Conservation (phyloP, 2,888 invertebrate genomes). For the Itoplectis maculator region DNA sequence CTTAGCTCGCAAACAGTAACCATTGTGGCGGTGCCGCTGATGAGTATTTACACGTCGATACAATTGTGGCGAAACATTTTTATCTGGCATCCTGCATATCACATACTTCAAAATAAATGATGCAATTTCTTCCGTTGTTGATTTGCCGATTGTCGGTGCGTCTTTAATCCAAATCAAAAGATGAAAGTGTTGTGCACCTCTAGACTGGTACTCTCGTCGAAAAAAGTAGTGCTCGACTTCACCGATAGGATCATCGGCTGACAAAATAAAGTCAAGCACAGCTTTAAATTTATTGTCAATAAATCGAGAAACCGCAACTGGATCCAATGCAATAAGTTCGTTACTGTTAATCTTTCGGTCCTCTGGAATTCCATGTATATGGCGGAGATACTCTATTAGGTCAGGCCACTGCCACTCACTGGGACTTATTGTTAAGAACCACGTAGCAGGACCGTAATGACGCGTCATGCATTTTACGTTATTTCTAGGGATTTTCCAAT, state of each 20-base stretch:
- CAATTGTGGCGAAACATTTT: slow-evolving; percentile 9
- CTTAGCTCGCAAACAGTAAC: slow-evolving; percentile 39
- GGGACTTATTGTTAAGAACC: slow-evolving; percentile 72
- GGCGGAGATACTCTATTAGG: slow-evolving; percentile 72
- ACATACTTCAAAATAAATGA: slow-evolving; percentile 69
- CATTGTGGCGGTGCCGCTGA: slow-evolving; percentile 37
- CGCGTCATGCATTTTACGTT: slow-evolving; percentile 68
- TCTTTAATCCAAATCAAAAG: slow-evolving; percentile 76
- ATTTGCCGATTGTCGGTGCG: slow-evolving; percentile 71
- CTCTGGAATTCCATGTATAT: slow-evolving; percentile 23
- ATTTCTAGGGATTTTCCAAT: slow-evolving; percentile 64
- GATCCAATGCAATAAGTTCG: slow-evolving; percentile 70
- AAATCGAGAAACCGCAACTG: slow-evolving; percentile 75
- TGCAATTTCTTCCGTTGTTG: slow-evolving; percentile 70
- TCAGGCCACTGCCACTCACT: slow-evolving; percentile 75
- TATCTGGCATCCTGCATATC: slow-evolving; percentile 14
- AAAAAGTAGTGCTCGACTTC: slow-evolving; percentile 46
- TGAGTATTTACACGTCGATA: slow-evolving; percentile 22
- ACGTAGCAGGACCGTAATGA: slow-evolving; percentile 74
- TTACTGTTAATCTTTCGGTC: not conserved
- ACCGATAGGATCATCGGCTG: slow-evolving; percentile 63
- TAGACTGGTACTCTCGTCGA: slow-evolving; percentile 69
- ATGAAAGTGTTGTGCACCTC: slow-evolving; percentile 70
- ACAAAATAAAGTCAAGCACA: slow-evolving; percentile 74
- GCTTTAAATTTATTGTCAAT: slow-evolving; percentile 75